Evolutionary conservation across 2,113 vertebrate species (phyloP).

Genomic region (Merops nubicus): DNA sequence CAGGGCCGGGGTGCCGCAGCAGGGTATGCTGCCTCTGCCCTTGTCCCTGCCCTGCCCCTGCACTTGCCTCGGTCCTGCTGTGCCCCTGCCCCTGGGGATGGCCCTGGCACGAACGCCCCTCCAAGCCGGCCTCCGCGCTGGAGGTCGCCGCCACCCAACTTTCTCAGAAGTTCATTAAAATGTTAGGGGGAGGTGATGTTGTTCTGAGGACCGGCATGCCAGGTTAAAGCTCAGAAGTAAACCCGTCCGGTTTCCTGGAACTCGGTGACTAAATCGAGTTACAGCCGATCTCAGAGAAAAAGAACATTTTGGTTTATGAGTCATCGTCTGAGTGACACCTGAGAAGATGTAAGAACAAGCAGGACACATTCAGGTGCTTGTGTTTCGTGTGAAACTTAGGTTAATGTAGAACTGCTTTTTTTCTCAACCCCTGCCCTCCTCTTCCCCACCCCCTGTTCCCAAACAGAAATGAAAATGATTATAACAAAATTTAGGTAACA

Average conservation of each 20-base stretch:
- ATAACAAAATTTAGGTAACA: neutral
- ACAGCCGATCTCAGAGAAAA: neutral
- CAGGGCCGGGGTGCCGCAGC: too few species aligned
- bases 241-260: rapidly evolving
- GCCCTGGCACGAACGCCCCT: too few species aligned
- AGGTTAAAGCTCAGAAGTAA: neutral
- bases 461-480: neutral
- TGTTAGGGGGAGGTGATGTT: neutral
- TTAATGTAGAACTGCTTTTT: neutral
- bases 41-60: neutral
- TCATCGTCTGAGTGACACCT: neutral
- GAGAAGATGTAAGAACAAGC: neutral
- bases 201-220: neutral
- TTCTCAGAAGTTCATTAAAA: conserved; percentile 22
- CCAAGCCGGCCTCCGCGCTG: neutral
- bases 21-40: too few species aligned
- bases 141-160: neutral
- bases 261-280: neutral
- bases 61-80: too few species aligned
- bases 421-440: neutral
- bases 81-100: neutral
- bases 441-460: neutral
- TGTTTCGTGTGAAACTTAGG: neutral
- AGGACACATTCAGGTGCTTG: neutral
- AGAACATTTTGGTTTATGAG: neutral